Percentiles rank a stretch among this genome's conserved stretches.
phyloP scores from a whole-genome alignment of 1,140 invertebrate species.

The Lucilia cuprina region DNA sequence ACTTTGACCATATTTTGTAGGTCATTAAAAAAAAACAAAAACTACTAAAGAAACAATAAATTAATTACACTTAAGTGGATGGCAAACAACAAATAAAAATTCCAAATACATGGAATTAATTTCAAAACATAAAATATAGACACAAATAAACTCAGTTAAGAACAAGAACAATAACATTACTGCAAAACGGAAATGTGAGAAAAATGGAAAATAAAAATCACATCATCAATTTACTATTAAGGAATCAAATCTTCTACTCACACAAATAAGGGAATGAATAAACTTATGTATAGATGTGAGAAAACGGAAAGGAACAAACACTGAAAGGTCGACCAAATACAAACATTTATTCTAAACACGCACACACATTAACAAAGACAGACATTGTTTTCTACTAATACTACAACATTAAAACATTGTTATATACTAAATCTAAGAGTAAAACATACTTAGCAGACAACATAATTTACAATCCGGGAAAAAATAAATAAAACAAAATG shows the following conservation, averaged over 20 bases:
- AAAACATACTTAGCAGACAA: not conserved
- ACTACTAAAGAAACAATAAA: not conserved
- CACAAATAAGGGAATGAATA: not conserved
- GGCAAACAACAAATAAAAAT: not conserved
- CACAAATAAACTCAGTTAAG: no score
- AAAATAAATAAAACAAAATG: not conserved
- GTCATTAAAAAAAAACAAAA: not conserved
- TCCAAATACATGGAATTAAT: not conserved
- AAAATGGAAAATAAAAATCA: constrained; percentile 23
- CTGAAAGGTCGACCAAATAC: not conserved
- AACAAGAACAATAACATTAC: not conserved
- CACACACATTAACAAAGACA: constrained; percentile 16
- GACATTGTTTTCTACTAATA: not conserved
- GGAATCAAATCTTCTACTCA: constrained; percentile 24
- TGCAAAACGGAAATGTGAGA: not conserved
- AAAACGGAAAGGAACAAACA: not conserved
- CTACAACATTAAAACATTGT: not conserved
- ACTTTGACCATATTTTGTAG: not conserved
- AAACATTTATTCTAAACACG: not conserved
- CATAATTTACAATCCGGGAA: not conserved
- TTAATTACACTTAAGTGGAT: constrained; percentile 25
- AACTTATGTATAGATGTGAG: not conserved
- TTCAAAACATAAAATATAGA: constrained; percentile 1
- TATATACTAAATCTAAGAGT: no score
- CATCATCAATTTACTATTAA: constrained; percentile 51